These are phyloP conservation scores for Priocnemis perturbator DNA, from an alignment of 2,888 invertebrate species.

Conservation along the genomic window DNA sequence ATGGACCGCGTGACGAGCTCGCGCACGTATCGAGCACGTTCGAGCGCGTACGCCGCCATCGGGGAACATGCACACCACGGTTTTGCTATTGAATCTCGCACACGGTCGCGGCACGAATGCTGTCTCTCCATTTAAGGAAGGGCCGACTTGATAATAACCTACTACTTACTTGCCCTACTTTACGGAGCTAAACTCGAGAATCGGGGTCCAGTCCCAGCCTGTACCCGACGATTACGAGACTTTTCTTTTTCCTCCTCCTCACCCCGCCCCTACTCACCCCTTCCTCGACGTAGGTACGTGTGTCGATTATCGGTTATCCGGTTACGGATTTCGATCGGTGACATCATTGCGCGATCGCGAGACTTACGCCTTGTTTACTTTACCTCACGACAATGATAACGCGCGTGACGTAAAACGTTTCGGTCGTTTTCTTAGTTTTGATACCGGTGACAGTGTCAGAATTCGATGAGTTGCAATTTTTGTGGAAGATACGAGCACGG, in stretches of 20 bases:
- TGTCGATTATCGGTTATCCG: constrained; percentile 50
- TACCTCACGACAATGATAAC: too few species aligned
- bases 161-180: constrained; percentile 59
- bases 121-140: constrained; percentile 61
- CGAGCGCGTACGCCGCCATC: too few species aligned
- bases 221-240: constrained; percentile 27
- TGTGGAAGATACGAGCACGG: too few species aligned
- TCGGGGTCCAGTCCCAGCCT: constrained; percentile 31
- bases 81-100: constrained; percentile 17
- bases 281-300: background rate
- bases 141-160: constrained; percentile 59
- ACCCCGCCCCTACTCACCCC: background rate
- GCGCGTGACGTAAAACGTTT: too few species aligned
- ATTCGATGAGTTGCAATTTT: too few species aligned
- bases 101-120: constrained; percentile 52
- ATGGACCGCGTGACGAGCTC: too few species aligned
- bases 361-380: background rate
- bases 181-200: constrained; percentile 35
- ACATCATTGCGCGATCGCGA: constrained; percentile 32
- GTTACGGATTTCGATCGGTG: constrained; percentile 53
- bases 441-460: too few species aligned
- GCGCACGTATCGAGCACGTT: too few species aligned
- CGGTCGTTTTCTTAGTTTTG: too few species aligned
- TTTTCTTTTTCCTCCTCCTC: constrained; percentile 29
- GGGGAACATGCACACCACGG: background rate